Conservation (phyloP, 1,140 invertebrate species). For the Drosophila kanapiae region DNA sequence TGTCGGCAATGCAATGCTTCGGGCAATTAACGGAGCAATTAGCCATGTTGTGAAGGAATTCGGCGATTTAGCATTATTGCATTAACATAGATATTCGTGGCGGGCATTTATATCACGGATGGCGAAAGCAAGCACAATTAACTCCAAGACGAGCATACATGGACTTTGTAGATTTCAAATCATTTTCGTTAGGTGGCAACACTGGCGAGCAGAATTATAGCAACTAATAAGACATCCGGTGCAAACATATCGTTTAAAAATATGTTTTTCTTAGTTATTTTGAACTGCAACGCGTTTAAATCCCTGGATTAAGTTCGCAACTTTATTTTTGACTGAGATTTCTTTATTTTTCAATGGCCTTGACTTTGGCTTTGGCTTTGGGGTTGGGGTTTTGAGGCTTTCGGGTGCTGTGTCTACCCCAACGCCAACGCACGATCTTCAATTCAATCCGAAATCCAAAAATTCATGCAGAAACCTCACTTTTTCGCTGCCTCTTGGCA, state of each 20-base stretch:
- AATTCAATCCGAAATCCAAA: conserved; percentile 7
- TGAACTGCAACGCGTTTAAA: too few relatives aligned
- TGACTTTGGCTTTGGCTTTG: conserved; percentile 1
- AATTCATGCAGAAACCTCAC: conserved; percentile 16
- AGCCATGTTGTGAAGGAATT: conserved; percentile 52
- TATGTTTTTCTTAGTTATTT: too few relatives aligned
- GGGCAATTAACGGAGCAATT: conserved; percentile 66
- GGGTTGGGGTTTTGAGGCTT: background rate
- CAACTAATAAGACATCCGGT: too few relatives aligned
- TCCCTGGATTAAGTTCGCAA: too few relatives aligned
- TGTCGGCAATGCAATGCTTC: conserved; percentile 27
- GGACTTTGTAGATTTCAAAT: conserved; percentile 1
- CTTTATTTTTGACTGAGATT: background rate
- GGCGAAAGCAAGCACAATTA: conserved; percentile 30
- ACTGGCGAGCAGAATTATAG: background rate
- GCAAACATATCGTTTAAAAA: too few relatives aligned
- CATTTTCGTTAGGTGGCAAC: background rate
- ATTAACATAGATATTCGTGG: conserved; percentile 60
- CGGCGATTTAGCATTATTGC: conserved; percentile 46
- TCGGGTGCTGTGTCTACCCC: conserved; percentile 10
- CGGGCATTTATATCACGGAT: conserved; percentile 46
- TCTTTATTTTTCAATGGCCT: conserved; percentile 25
- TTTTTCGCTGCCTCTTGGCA: conserved; percentile 23
- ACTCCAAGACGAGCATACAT: background rate
- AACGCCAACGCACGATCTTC: conserved; percentile 33